A percentile compares a stretch with the other conserved stretches of the same genome.
phyloP scores from a whole-genome alignment of 2,797 vertebrate genomes.

The Momotus momota region DNA sequence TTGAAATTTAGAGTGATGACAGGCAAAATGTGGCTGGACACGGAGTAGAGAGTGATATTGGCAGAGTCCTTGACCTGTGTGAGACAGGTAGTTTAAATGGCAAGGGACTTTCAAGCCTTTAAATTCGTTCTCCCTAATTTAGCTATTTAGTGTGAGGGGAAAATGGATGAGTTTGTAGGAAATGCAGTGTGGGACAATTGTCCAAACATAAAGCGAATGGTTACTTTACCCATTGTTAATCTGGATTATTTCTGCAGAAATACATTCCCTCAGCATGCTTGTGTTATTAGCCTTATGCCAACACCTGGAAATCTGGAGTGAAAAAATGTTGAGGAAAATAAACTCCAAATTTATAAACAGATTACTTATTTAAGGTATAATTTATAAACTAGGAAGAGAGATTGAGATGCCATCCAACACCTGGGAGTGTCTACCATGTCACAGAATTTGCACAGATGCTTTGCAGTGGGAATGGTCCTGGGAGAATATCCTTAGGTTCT shows the following conservation, averaged over 20 bases:
- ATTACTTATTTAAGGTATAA: neutral
- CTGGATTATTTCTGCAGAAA: neutral
- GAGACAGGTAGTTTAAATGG: neutral
- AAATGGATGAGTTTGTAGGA: neutral
- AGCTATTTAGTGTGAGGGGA: neutral
- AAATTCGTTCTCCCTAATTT: neutral
- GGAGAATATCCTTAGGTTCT: neutral
- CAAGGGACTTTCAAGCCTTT: neutral
- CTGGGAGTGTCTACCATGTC: neutral
- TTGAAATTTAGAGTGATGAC: neutral
- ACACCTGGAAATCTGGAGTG: neutral
- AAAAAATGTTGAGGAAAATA: neutral
- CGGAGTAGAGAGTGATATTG: neutral
- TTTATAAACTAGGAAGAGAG: neutral
- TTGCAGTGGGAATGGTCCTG: neutral
- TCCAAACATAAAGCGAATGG: neutral
- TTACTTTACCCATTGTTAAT: neutral
- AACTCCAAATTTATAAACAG: neutral
- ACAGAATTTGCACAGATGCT: neutral
- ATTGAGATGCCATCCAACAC: neutral
- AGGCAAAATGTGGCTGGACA: neutral
- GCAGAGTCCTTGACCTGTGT: fast-evolving
- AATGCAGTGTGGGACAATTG: neutral
- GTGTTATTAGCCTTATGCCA: neutral
- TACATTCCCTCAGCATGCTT: neutral